Evolutionary conservation across 35 echinoderm and acorn worm species (phyloP).

Genomic region (Anneissia japonica): DNA sequence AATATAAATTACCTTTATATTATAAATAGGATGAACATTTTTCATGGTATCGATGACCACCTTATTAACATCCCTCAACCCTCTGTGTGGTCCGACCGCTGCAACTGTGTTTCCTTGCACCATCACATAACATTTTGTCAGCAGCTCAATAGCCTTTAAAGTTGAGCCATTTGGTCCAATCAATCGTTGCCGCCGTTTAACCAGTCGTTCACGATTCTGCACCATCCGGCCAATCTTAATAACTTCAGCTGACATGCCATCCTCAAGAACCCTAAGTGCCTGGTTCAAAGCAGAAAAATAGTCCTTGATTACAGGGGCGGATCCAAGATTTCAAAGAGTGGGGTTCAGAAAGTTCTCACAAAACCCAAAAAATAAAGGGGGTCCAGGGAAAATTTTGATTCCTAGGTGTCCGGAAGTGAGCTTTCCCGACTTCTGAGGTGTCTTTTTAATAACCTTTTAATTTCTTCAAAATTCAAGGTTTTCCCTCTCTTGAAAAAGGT

Average conservation of each 20-base stretch:
- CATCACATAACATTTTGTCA: slow-evolving; percentile 94
- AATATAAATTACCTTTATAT: slow-evolving; percentile 75
- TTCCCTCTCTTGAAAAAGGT: no score
- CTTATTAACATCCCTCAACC: slow-evolving; percentile 69
- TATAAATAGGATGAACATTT: slow-evolving; percentile 93
- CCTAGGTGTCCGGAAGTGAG: no score
- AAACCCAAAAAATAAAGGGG: no score
- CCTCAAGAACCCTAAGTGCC: slow-evolving; percentile 82
- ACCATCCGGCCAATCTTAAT: slow-evolving; percentile 88
- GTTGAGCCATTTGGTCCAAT: slow-evolving; percentile 99
- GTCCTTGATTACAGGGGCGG: neutral
- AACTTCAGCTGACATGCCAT: slow-evolving; percentile 83
- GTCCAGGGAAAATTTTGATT: no score
- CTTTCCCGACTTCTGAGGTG: no score
- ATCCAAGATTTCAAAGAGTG: neutral
- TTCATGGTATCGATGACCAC: slow-evolving; percentile 82
- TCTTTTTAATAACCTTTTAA: no score
- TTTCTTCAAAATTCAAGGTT: no score
- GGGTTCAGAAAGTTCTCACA: no score
- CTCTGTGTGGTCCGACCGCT: slow-evolving; percentile 80
- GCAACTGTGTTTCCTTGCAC: slow-evolving; percentile 94
- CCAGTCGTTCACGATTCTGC: slow-evolving; percentile 70
- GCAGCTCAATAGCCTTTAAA: slow-evolving; percentile 88
- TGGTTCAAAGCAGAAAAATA: neutral
- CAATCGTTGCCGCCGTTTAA: slow-evolving; percentile 78